phyloP scores from a whole-genome alignment of 2,888 invertebrate species.

The Saturnia japonica region DNA sequence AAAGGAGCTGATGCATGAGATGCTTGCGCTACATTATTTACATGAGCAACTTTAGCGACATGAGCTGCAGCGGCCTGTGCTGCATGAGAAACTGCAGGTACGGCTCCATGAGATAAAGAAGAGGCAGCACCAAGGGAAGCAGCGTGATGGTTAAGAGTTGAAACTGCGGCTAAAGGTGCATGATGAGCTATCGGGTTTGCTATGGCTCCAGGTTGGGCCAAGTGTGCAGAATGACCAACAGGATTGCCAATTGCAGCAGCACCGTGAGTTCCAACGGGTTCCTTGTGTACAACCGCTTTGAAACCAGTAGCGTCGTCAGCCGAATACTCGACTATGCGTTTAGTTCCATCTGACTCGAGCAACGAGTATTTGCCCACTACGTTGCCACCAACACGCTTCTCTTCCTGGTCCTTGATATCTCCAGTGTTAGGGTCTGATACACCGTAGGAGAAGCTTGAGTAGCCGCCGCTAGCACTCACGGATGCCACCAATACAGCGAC shows the following conservation, averaged over 20 bases:
- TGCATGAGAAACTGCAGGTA: slow-evolving; percentile 25
- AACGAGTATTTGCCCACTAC: slow-evolving; percentile 78
- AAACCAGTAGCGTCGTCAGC: slow-evolving; percentile 61
- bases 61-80: slow-evolving; percentile 26
- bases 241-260: slow-evolving; percentile 29
- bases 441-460: slow-evolving; percentile 63
- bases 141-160: slow-evolving; percentile 1
- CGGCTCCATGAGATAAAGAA: slow-evolving; percentile 28
- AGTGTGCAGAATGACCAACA: slow-evolving; percentile 28
- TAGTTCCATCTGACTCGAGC: slow-evolving; percentile 81
- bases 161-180: slow-evolving; percentile 4
- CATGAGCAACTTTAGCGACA: slow-evolving; percentile 26
- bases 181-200: not conserved
- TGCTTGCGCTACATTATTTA: not conserved
- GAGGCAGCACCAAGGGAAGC: not conserved
- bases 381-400: slow-evolving; percentile 82
- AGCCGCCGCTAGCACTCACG: slow-evolving; percentile 49
- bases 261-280: slow-evolving; percentile 47
- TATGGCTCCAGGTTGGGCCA: slow-evolving; percentile 25
- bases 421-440: slow-evolving; percentile 65
- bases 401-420: slow-evolving; percentile 75
- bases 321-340: slow-evolving; percentile 81
- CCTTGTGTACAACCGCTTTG: slow-evolving; percentile 61
- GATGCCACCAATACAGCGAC: slow-evolving; percentile 53
- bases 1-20: slow-evolving; percentile 28